Percentiles rank a stretch among this genome's conserved stretches.
phyloP scores from a whole-genome alignment of 2,888 invertebrate species.

The Tiliacea aurago region DNA sequence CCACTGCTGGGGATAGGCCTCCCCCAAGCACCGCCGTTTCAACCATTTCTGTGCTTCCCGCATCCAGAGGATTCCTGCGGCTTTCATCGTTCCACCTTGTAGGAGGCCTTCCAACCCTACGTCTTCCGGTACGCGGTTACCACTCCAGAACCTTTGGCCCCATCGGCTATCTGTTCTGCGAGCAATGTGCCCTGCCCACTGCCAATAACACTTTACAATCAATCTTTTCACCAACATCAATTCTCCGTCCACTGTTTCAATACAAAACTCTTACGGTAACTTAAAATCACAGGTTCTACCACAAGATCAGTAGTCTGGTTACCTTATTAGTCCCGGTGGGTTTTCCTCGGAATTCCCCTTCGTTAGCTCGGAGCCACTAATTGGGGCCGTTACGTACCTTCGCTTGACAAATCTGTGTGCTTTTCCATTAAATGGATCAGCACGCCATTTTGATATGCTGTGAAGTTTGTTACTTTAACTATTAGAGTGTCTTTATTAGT shows the following conservation, averaged over 20 bases:
- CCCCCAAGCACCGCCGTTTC: too few relatives aligned
- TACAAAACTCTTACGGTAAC: background rate
- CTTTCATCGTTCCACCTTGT: too few relatives aligned
- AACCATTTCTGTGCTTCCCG: too few relatives aligned
- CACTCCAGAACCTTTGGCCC: too few relatives aligned
- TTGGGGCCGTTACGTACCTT: constrained; percentile 47
- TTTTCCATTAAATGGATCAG: constrained; percentile 52
- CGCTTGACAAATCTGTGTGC: constrained; percentile 60
- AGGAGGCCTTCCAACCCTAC: too few relatives aligned
- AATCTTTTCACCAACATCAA: background rate
- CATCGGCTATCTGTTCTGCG: too few relatives aligned
- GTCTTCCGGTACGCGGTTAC: too few relatives aligned
- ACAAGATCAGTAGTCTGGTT: constrained; percentile 34
- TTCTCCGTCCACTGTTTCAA: background rate
- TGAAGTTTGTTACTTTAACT: constrained; percentile 18
- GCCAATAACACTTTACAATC: too few relatives aligned
- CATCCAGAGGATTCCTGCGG: too few relatives aligned
- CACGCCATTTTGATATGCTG: constrained; percentile 45
- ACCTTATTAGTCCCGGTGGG: constrained; percentile 37
- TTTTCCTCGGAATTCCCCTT: constrained; percentile 46
- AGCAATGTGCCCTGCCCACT: too few relatives aligned
- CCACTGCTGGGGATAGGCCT: too few relatives aligned
- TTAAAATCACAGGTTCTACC: constrained; percentile 30
- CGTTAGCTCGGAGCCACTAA: constrained; percentile 53
- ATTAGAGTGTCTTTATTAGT: background rate